Percentiles rank a stretch among this genome's conserved stretches.
Evolutionary conservation across 2,797 vertebrate species (phyloP).

Genomic region (Xyrichtys novacula): DNA sequence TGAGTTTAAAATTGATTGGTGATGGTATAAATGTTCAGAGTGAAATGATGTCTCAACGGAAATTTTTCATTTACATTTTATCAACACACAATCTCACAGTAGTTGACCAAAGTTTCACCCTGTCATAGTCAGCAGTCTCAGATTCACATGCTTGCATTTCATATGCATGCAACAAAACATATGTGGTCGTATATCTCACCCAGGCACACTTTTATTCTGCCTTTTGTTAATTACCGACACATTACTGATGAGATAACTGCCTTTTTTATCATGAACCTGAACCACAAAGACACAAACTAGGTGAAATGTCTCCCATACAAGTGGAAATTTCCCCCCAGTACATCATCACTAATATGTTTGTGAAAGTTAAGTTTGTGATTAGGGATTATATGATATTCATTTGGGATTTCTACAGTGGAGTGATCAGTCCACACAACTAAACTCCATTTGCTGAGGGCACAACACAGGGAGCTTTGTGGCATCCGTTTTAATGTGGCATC

Average conservation of each 20-base stretch:
- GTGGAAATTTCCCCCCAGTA: not conserved
- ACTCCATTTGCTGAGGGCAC: no score
- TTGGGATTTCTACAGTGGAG: not conserved
- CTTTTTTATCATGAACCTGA: no score
- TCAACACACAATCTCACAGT: slow-evolving; percentile 78
- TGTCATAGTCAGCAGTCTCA: slow-evolving; percentile 49
- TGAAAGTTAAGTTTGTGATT: not conserved
- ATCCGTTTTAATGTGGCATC: no score
- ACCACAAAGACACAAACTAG: not conserved
- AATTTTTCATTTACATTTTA: slow-evolving; percentile 53
- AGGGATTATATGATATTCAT: not conserved
- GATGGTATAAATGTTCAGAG: not conserved
- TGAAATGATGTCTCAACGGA: slow-evolving; percentile 25
- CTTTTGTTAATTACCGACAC: slow-evolving; percentile 5
- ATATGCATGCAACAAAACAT: slow-evolving; percentile 19
- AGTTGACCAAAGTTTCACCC: slow-evolving; percentile 49
- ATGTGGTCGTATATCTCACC: not conserved
- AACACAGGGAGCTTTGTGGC: no score
- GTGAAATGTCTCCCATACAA: not conserved
- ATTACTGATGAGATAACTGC: not conserved
- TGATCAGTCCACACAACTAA: not conserved
- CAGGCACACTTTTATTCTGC: slow-evolving; percentile 2
- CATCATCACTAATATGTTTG: not conserved
- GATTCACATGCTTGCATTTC: slow-evolving; percentile 47
- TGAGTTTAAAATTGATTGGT: not conserved